Evolutionary conservation across 2,113 vertebrate species (phyloP).

Genomic region (Climacteris rufus): DNA sequence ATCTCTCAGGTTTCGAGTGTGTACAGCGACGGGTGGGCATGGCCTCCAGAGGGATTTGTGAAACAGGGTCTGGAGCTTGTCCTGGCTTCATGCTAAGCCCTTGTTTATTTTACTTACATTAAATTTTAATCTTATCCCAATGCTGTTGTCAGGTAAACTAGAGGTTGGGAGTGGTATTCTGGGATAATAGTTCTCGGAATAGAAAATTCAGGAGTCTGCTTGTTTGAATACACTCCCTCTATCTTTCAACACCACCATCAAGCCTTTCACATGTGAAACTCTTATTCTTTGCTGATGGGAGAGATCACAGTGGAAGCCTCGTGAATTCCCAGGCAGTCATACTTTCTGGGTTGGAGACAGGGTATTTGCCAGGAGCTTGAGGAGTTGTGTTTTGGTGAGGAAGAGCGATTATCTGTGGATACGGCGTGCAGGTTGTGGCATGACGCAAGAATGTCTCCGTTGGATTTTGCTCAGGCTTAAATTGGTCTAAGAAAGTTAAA

Average conservation of each 20-base stretch:
- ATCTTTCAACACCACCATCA: constrained; percentile 31
- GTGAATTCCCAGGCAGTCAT: background rate
- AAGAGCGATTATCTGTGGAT: background rate
- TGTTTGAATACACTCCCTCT: constrained; percentile 37
- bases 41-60: fast-evolving
- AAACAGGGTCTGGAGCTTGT: background rate
- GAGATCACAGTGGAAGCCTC: background rate
- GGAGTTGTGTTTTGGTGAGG: background rate
- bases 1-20: background rate
- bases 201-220: constrained; percentile 1
- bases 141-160: background rate
- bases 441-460: background rate
- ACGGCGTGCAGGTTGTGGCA: background rate
- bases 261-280: background rate
- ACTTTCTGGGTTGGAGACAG: background rate
- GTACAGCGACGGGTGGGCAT: background rate
- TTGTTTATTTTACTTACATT: background rate
- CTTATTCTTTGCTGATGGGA: background rate
- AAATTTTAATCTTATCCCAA: background rate
- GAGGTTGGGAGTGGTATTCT: constrained; percentile 2
- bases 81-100: background rate
- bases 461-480: background rate
- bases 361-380: background rate
- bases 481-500: background rate
- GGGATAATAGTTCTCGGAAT: background rate